These are phyloP conservation scores for Meriones psammophilus DNA, from an alignment of 2,797 vertebrate species.

Conservation along the genomic window DNA sequence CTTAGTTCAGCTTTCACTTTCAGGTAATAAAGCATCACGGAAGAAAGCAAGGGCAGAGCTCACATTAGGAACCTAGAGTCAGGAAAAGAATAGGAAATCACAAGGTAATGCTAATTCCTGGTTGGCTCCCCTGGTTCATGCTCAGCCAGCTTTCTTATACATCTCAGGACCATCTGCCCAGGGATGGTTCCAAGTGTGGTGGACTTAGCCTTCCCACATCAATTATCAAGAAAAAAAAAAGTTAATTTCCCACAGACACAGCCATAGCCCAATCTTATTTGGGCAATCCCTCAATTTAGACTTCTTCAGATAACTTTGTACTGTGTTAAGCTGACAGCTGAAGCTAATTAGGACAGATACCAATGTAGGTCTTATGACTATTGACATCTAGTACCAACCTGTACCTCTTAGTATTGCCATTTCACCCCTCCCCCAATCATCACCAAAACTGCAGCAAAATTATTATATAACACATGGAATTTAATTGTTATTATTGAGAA, in stretches of 20 bases:
- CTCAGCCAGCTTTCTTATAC: background rate
- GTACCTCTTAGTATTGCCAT: background rate
- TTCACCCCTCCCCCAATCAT: background rate
- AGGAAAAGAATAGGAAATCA: background rate
- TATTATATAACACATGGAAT: background rate
- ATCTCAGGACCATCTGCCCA: background rate
- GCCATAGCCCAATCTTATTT: background rate
- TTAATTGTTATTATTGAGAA: conserved; percentile 31
- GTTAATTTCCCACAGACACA: background rate
- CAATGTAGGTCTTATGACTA: background rate
- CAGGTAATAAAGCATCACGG: background rate
- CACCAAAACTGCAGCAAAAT: background rate
- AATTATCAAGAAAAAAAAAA: background rate
- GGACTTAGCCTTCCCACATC: too few relatives aligned
- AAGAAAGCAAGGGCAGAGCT: background rate
- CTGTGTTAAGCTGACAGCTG: background rate
- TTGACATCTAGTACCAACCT: background rate
- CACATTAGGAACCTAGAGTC: background rate
- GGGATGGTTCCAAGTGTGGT: background rate
- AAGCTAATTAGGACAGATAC: background rate
- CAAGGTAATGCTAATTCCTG: background rate
- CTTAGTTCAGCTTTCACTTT: background rate
- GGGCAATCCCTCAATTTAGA: background rate
- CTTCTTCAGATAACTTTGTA: background rate
- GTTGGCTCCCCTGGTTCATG: background rate